phyloP scores from a whole-genome alignment of 2,888 invertebrate species.

The Carpatolechia fugitivella region DNA sequence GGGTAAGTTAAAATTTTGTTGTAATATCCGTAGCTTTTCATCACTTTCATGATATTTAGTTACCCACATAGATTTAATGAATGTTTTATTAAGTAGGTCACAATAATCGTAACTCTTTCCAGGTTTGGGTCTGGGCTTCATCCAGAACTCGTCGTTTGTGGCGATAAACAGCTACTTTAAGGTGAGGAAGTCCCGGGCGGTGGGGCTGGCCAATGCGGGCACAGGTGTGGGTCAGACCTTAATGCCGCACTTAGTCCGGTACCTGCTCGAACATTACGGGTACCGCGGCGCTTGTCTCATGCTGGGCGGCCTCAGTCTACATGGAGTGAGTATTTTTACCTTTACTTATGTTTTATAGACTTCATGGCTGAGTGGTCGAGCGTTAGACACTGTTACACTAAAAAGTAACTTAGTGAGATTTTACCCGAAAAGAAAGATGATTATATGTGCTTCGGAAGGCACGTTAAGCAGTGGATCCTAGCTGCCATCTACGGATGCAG shows the following conservation, averaged over 20 bases:
- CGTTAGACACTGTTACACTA: no score
- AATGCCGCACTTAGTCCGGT: slow-evolving; percentile 85
- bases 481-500: no score
- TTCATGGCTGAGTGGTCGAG: no score
- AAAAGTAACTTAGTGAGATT: no score
- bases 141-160: slow-evolving; percentile 85
- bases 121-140: slow-evolving; percentile 85
- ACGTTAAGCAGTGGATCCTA: no score
- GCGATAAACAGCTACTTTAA: slow-evolving; percentile 86
- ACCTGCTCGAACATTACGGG: slow-evolving; percentile 82
- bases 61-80: neutral
- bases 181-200: slow-evolving; percentile 83
- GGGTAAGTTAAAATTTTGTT: slow-evolving; percentile 49
- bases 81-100: neutral
- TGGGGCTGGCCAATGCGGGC: slow-evolving; percentile 86
- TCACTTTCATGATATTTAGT: neutral
- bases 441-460: no score
- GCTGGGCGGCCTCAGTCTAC: slow-evolving; percentile 81
- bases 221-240: slow-evolving; percentile 87
- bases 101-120: slow-evolving; percentile 28
- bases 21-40: neutral
- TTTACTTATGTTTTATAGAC: no score
- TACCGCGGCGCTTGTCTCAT: slow-evolving; percentile 82
- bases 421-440: no score
- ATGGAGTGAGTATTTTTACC: slow-evolving; percentile 75